These are phyloP conservation scores for Thymelicus lineola DNA, from an alignment of 2,888 invertebrate species.

Conservation along the genomic window DNA sequence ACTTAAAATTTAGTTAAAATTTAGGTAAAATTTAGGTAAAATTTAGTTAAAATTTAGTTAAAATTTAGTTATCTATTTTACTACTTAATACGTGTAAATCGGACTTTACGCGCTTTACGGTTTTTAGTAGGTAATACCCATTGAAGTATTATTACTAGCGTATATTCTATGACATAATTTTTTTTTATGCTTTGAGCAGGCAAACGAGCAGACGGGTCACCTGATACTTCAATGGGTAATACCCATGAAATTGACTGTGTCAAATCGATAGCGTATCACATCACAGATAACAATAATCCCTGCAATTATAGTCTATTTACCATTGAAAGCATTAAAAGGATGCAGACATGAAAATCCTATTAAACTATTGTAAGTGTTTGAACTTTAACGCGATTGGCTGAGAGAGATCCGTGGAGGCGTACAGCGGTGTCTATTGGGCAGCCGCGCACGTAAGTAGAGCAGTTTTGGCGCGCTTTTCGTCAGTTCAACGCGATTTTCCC, in stretches of 20 bases:
- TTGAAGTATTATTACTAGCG: too few species aligned
- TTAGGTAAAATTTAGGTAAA: too few species aligned
- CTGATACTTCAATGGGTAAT: too few species aligned
- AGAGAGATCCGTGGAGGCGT: slow-evolving; percentile 65
- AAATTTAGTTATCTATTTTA: too few species aligned
- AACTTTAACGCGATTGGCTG: slow-evolving; percentile 68
- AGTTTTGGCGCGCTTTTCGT: slow-evolving; percentile 78
- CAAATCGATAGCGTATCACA: slow-evolving; percentile 17
- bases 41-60: too few species aligned
- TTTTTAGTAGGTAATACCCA: neutral
- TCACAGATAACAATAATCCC: slow-evolving; percentile 36
- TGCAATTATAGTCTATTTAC: slow-evolving; percentile 28
- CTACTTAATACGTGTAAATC: too few species aligned
- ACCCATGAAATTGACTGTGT: neutral
- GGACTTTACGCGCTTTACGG: too few species aligned
- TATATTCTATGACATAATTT: too few species aligned
- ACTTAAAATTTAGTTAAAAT: too few species aligned
- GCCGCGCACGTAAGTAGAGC: slow-evolving; percentile 66
- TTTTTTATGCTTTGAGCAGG: too few species aligned
- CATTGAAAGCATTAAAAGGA: slow-evolving; percentile 46
- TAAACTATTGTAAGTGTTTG: slow-evolving; percentile 76
- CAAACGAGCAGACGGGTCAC: too few species aligned
- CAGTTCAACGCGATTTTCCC: slow-evolving; percentile 72
- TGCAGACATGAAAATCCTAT: slow-evolving; percentile 75
- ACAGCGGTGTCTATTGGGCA: slow-evolving; percentile 64